Conservation (phyloP, 2,797 vertebrate genomes). For the Vultur gryphus region DNA sequence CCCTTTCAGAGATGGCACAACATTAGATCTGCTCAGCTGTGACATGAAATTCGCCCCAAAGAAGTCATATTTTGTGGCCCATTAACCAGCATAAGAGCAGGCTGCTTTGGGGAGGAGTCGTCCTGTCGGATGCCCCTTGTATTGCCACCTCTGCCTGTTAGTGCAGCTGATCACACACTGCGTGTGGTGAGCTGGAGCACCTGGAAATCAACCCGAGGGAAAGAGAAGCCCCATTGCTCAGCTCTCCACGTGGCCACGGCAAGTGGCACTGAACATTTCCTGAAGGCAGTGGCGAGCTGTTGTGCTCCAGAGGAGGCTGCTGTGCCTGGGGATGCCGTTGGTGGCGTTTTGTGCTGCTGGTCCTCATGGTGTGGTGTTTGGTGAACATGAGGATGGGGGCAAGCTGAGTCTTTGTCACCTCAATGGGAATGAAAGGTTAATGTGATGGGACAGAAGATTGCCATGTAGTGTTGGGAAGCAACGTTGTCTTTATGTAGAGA, state of each 20-base stretch:
- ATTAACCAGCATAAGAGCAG: neutral
- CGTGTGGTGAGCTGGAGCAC: rapidly evolving
- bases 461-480: neutral
- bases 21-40: neutral
- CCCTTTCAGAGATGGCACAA: neutral
- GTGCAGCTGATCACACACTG: neutral
- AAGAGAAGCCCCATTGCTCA: neutral
- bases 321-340: rapidly evolving
- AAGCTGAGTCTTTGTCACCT: neutral
- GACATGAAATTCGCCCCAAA: neutral
- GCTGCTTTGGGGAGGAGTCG: neutral
- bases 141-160: neutral
- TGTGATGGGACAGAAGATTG: neutral
- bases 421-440: neutral
- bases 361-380: neutral
- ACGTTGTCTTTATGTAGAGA: neutral
- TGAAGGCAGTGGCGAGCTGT: rapidly evolving
- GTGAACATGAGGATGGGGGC: neutral
- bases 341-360: neutral
- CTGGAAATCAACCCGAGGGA: neutral
- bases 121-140: neutral
- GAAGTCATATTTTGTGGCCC: neutral
- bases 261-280: neutral
- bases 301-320: neutral
- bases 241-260: rapidly evolving